A percentile compares a stretch with the other conserved stretches of the same genome.
Evolutionary conservation across 2,888 invertebrate species (phyloP).

Genomic region (Drosophila lacicola): DNA sequence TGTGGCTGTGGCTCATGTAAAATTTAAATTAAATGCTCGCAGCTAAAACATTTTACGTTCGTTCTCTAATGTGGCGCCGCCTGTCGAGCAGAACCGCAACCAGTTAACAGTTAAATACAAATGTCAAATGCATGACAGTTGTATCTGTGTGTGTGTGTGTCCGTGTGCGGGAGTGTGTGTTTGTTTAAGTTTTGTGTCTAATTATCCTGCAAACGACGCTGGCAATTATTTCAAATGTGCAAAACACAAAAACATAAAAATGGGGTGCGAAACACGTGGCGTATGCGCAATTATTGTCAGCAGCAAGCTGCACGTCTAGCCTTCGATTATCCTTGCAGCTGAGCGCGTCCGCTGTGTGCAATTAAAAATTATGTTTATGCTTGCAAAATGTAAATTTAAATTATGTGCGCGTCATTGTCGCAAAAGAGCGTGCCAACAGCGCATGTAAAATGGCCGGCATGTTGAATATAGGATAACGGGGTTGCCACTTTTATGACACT

Average conservation of each 20-base stretch:
- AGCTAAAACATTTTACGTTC: slow-evolving; percentile 32
- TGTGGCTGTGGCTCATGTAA: slow-evolving; percentile 52
- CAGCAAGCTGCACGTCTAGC: slow-evolving; percentile 33
- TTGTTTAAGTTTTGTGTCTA: slow-evolving; percentile 31
- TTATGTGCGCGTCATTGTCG: slow-evolving; percentile 25
- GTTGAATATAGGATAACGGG: background rate
- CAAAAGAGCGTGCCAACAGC: slow-evolving; percentile 1
- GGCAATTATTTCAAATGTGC: slow-evolving; percentile 47
- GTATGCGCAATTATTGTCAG: slow-evolving; percentile 44
- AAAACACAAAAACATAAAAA: slow-evolving; percentile 31
- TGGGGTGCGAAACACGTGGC: slow-evolving; percentile 58
- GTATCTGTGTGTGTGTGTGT: slow-evolving; percentile 1
- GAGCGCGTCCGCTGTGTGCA: slow-evolving; percentile 64
- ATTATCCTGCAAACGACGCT: slow-evolving; percentile 51
- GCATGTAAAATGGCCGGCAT: slow-evolving; percentile 13
- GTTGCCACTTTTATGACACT: background rate
- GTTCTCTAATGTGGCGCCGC: slow-evolving; percentile 36
- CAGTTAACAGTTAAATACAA: slow-evolving; percentile 55
- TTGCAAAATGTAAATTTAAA: slow-evolving; percentile 58
- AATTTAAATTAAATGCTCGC: slow-evolving; percentile 62
- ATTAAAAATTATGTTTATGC: slow-evolving; percentile 74
- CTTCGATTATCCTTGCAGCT: slow-evolving; percentile 41
- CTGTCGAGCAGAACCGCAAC: slow-evolving; percentile 43
- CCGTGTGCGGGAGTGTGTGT: background rate
- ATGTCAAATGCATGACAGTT: slow-evolving; percentile 50